These are phyloP conservation scores for Pseudorasbora parva DNA, from an alignment of 2,113 vertebrate species.

Conservation along the genomic window DNA sequence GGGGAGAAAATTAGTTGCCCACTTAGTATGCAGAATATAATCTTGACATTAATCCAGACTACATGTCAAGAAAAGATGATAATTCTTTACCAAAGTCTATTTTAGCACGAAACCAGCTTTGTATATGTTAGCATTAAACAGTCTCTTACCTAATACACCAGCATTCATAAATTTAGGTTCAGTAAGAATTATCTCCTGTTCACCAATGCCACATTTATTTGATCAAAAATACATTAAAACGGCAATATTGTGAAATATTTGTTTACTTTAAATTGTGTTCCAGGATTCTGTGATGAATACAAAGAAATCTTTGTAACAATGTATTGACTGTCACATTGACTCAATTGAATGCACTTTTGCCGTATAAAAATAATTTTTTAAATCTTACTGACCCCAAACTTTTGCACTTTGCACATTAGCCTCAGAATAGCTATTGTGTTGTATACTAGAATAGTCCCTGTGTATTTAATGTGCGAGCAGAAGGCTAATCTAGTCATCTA, in stretches of 20 bases:
- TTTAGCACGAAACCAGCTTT: background rate
- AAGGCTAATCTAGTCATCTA: constrained; percentile 25
- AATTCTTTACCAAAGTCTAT: background rate
- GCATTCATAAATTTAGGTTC: background rate
- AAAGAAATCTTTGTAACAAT: too few relatives aligned
- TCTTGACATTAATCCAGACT: constrained; percentile 7
- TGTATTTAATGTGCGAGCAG: background rate
- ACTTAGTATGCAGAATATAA: background rate
- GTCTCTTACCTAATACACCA: background rate
- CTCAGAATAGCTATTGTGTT: background rate
- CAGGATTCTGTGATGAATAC: background rate
- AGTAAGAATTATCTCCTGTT: background rate
- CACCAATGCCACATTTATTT: background rate
- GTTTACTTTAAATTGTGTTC: background rate
- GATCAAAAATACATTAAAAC: background rate
- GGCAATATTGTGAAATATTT: background rate
- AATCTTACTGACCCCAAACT: background rate
- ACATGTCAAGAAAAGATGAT: background rate
- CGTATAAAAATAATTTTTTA: background rate
- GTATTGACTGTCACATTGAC: too few relatives aligned
- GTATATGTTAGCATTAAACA: background rate
- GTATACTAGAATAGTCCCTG: background rate
- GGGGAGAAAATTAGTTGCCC: background rate
- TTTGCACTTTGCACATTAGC: background rate
- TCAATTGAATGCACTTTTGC: too few relatives aligned